phyloP scores from a whole-genome alignment of 2,888 invertebrate genomes.

The Aricia artaxerxes region DNA sequence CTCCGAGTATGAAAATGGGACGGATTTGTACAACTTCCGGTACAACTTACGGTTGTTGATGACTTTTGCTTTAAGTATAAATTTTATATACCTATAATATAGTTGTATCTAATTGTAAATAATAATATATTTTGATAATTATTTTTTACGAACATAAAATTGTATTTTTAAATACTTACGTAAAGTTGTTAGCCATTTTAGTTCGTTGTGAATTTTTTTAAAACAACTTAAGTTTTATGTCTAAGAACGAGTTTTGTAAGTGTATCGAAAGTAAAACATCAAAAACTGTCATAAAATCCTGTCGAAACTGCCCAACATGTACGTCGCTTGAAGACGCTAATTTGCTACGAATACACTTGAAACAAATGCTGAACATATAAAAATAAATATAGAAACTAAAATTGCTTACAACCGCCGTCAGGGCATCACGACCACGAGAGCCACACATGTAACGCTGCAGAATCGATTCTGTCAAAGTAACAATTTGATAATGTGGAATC shows the following conservation, averaged over 20 bases:
- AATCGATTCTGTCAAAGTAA: constrained; percentile 44
- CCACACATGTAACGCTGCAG: constrained; percentile 56
- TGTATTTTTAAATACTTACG: too few species aligned
- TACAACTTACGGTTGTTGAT: background rate
- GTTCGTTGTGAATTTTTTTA: too few species aligned
- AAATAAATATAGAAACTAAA: constrained; percentile 44
- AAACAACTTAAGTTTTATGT: too few species aligned
- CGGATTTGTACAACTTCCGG: background rate
- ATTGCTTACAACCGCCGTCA: constrained; percentile 50
- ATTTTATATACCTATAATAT: background rate
- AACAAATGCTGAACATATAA: background rate
- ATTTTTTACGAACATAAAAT: too few species aligned
- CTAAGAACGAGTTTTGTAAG: too few species aligned
- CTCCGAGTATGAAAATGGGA: background rate
- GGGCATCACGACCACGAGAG: constrained; percentile 49
- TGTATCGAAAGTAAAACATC: too few species aligned
- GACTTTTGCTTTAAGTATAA: background rate
- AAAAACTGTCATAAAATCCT: background rate
- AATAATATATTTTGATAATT: too few species aligned
- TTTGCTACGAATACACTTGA: background rate
- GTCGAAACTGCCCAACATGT: background rate
- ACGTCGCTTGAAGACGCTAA: background rate
- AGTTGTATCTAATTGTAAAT: too few species aligned
- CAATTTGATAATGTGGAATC: constrained; percentile 54
- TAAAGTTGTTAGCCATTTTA: too few species aligned